A percentile compares a stretch with the other conserved stretches of the same genome.
These are phyloP conservation scores for Ciconia boyciana DNA, from an alignment of 2,113 vertebrate species.

Conservation along the genomic window DNA sequence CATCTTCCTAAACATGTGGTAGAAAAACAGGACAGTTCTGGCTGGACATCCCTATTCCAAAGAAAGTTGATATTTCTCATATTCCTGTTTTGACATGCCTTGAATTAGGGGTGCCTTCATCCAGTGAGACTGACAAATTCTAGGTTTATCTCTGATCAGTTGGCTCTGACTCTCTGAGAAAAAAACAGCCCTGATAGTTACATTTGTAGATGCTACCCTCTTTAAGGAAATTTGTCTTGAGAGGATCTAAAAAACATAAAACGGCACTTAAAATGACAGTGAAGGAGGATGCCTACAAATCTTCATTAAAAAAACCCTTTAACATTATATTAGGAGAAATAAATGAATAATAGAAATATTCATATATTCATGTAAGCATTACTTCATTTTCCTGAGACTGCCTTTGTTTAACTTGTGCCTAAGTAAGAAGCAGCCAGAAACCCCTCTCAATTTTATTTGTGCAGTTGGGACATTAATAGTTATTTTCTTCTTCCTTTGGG, in stretches of 20 bases:
- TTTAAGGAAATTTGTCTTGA: neutral
- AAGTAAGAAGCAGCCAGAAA: neutral
- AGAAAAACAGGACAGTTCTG: neutral
- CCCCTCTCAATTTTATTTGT: neutral
- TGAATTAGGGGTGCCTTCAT: neutral
- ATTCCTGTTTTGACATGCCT: neutral
- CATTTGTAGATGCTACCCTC: neutral
- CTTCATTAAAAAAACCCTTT: neutral
- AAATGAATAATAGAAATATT: neutral
- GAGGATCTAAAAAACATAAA: neutral
- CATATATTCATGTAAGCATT: neutral
- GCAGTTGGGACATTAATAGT: neutral
- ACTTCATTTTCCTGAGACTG: neutral
- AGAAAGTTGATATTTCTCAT: neutral
- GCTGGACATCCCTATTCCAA: neutral
- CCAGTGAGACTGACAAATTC: neutral
- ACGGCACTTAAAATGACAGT: neutral
- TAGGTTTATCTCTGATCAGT: neutral
- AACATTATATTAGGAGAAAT: neutral
- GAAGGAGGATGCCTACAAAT: neutral
- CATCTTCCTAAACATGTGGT: neutral
- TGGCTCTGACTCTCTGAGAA: neutral
- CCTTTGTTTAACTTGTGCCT: neutral
- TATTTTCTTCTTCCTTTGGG: neutral
- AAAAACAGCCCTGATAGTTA: neutral